Percentiles rank a stretch among this genome's conserved stretches.
Conservation (phyloP, 37 sponge, comb jelly and placozoan genomes). For the Tethya wilhelma region DNA sequence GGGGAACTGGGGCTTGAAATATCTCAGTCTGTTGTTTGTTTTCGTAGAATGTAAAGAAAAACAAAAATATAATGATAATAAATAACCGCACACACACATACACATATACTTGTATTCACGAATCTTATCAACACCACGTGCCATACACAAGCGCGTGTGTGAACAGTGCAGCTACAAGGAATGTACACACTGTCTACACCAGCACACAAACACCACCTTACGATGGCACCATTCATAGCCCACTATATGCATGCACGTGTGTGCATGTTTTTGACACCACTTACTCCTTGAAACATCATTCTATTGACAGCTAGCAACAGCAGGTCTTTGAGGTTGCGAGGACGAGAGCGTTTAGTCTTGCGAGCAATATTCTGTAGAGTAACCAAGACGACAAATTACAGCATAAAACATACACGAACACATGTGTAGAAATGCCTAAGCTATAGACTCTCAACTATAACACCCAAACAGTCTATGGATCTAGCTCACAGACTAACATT, state of each 20-base stretch:
- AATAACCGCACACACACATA: background rate
- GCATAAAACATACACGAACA: background rate
- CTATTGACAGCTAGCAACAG: conserved; percentile 75
- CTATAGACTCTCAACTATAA: too few species aligned
- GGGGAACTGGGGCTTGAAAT: conserved; percentile 83
- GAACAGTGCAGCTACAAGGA: background rate
- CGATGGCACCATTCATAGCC: background rate
- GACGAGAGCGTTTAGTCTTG: conserved; percentile 73
- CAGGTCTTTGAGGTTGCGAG: conserved; percentile 76
- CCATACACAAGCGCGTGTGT: too few species aligned
- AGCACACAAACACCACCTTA: background rate
- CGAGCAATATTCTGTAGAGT: conserved; percentile 56
- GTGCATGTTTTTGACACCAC: too few species aligned
- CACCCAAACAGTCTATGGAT: too few species aligned
- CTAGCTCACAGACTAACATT: too few species aligned
- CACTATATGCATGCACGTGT: background rate
- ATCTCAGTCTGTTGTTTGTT: conserved; percentile 88
- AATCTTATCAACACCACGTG: too few species aligned
- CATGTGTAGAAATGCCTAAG: too few species aligned
- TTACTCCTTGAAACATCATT: conserved; percentile 88
- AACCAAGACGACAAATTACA: background rate
- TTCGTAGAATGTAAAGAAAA: background rate
- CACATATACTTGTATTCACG: too few species aligned
- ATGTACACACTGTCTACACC: background rate
- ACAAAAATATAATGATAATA: background rate